Base-by-base conservation (phyloP, 2,888 invertebrate species). In the Pinctada fucata region DNA sequence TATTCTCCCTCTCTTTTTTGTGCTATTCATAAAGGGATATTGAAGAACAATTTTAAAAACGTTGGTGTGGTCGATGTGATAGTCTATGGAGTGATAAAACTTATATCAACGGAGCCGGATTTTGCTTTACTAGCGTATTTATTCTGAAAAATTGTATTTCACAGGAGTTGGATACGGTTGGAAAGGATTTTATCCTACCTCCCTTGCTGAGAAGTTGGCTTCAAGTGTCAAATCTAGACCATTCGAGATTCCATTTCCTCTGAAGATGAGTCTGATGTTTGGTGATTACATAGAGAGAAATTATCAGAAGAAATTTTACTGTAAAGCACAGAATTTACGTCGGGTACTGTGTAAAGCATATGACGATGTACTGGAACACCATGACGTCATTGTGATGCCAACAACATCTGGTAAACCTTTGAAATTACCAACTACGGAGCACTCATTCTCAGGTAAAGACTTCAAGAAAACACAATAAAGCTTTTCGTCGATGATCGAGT, bases 361-460 rank as follows among this genome's bases (percentile, higher is more conserved):
- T 66, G 82, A 90, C 65, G 73, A 83, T 8, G 83, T 81, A 5
- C 81, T 90, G 64, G 67, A 79, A 31, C 76, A 82, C 45, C 87
- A 84, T 79, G 89, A 90, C 71, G 88, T 88, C 71, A 74, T 90
- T 5, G 77, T 90, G 10, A 86, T 89, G 87, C 89, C 90, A 16
- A 90, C 90, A 5, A 65, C 85, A 48, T 80, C 85, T 13, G 80
- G 71, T 64, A 81, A 78, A 16, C 82, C 86, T 6, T 63, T 79
- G 0, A 82, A 79, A 65, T 71, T 86, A 5, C 83, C 84, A 0
- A 52, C 72, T 6, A 74, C 51, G 3, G 69, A 75, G 16, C 47
- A 16, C 2, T 63, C 77, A 16, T 31, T 81, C 10, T 8, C 58
- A 49, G 83, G 85, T 84, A 75, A 31, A 31, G 31, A 31, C 31